Evolutionary conservation across 2,113 vertebrate species (phyloP), one percentile per base, ranked within the genome.

Genomic region (Sceloporus undulatus): DNA sequence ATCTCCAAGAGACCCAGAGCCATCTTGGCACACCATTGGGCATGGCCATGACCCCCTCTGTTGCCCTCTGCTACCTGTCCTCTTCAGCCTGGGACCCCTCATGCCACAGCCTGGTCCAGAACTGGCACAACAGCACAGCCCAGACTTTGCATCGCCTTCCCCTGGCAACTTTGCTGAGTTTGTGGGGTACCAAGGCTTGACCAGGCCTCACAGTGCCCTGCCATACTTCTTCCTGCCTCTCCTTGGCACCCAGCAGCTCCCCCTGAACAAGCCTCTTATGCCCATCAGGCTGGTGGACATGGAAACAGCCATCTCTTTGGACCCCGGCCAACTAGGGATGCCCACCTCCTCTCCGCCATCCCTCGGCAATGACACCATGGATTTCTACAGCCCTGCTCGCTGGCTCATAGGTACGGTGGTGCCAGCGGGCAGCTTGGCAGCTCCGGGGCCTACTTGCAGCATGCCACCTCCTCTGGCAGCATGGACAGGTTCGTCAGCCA

Each of bases 401-500:
- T 98, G 86, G 96, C 96, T 4, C 94, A 96, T 25, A 96, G 96
- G 85, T 99, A 98, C 93, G 98, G 56, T 56, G 54, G 96, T 68
- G 87, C 96, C 0, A 91, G 92, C 0, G 96, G 95, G 87, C 97
- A 98, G 76, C 96, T 98, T 21, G 48, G 94, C 19, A 93, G 94
- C 90, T 87, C 94, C 0, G 96, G 97, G 4, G 92, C 97, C 65
- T 98, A 98, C 73, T 92, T 98, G 68, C 96, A 97, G 90, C 98
- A 98, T 42, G 96, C 91, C 0, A 16, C 93, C 90, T 97, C 95
- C 5, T 62, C 95, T 0, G 91, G 95, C 3, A 97, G 94, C n/a
- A 96, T 98, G 94, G 98, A 99, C 86, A 97, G 98, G 83, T 99
- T 98, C 89, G 98, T 94, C 98, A 21, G 98, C 98, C 27, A 98